Percentiles rank a stretch among this genome's conserved stretches.
Evolutionary conservation across 2,888 invertebrate species (phyloP).

Genomic region (Allacma fusca): DNA sequence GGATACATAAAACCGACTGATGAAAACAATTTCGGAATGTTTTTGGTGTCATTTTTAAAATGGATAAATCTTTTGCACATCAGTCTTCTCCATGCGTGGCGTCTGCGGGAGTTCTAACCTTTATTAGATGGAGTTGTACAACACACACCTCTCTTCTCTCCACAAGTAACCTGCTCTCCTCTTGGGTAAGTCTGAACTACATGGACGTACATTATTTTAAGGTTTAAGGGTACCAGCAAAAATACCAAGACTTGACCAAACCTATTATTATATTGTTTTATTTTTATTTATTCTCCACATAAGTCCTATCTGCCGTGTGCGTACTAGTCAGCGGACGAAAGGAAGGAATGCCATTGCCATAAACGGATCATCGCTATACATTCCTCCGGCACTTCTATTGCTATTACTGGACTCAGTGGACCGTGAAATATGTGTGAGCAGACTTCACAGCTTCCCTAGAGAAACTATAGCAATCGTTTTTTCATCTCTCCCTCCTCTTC

Average conservation of each 20-base stretch:
- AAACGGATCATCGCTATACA: constrained; percentile 23
- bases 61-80: constrained; percentile 21
- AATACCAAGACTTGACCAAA: constrained; percentile 35
- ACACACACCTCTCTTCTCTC: background rate
- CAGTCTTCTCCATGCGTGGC: constrained; percentile 4
- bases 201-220: background rate
- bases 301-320: background rate
- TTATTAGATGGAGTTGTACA: constrained; percentile 10
- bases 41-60: constrained; percentile 24
- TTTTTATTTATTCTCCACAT: constrained; percentile 38
- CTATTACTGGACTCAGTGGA: constrained; percentile 26
- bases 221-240: constrained; percentile 14
- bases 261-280: constrained; percentile 39
- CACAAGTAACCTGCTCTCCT: background rate
- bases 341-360: constrained; percentile 34
- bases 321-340: background rate
- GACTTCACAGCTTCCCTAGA: constrained; percentile 33
- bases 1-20: background rate
- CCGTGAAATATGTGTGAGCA: constrained; percentile 29
- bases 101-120: constrained; percentile 8
- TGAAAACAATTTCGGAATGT: constrained; percentile 10
- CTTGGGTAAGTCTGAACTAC: background rate
- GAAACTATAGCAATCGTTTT: constrained; percentile 22
- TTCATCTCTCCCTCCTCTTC: background rate
- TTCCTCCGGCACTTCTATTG: constrained; percentile 11